These are phyloP conservation scores for Enteromius argenteus DNA, from an alignment of 2,797 vertebrate genomes.

Conservation along the genomic window DNA sequence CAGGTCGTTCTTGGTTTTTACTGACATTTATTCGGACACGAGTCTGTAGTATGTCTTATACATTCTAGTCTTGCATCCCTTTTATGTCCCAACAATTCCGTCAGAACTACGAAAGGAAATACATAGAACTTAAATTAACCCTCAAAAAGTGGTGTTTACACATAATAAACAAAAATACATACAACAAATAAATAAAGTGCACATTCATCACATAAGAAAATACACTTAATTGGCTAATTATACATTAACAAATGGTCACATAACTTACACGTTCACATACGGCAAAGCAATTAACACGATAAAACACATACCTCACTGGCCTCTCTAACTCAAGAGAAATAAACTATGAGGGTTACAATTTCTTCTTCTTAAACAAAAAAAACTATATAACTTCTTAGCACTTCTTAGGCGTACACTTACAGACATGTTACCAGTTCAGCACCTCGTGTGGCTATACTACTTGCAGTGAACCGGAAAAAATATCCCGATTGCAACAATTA, in stretches of 20 bases:
- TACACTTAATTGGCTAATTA: not conserved
- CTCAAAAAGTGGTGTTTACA: not conserved
- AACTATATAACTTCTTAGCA: no score
- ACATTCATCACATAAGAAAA: not conserved
- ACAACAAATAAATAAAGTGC: not conserved
- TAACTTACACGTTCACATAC: not conserved
- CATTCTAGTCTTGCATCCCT: no score
- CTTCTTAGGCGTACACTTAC: no score
- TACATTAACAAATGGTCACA: not conserved
- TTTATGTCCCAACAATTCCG: not conserved
- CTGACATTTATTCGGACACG: not conserved
- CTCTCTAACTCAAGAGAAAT: constrained; percentile 2
- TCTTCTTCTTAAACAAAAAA: not conserved
- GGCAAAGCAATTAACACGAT: not conserved
- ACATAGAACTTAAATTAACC: not conserved
- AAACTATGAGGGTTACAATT: constrained; percentile 2
- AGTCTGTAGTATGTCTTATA: no score
- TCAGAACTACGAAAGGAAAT: not conserved
- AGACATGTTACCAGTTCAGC: no score
- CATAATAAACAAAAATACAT: not conserved
- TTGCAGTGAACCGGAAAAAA: no score
- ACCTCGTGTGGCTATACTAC: no score
- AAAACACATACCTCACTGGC: not conserved
- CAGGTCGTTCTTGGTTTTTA: no score
- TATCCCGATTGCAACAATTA: no score